Conservation (phyloP, 1,140 invertebrate genomes). For the Brachionus rubens region DNA sequence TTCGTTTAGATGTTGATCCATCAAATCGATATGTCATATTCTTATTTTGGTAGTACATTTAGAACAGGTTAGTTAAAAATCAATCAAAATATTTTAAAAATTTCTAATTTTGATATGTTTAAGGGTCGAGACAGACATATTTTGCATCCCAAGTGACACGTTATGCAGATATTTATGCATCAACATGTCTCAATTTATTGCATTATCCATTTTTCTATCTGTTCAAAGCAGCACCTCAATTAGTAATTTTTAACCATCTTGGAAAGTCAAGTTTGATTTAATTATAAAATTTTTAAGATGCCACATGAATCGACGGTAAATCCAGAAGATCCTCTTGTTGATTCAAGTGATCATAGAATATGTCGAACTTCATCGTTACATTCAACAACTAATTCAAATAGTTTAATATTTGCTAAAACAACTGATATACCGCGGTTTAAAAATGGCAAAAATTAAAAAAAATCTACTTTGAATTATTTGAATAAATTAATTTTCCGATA, state of each 20-base stretch:
- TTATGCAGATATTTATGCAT: slow-evolving; percentile 95
- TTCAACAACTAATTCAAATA: background rate
- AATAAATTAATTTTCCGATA: no score
- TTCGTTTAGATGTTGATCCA: background rate
- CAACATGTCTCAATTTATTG: slow-evolving; percentile 92
- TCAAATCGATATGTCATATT: slow-evolving; percentile 43
- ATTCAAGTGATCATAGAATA: background rate
- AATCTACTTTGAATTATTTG: no score
- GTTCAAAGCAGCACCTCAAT: slow-evolving; percentile 62
- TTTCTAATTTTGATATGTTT: background rate
- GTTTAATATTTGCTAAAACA: background rate
- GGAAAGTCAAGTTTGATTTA: background rate
- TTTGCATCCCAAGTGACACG: slow-evolving; percentile 86
- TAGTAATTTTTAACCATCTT: slow-evolving; percentile 48
- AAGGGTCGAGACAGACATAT: slow-evolving; percentile 90
- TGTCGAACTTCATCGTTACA: background rate
- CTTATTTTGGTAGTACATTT: slow-evolving; percentile 44
- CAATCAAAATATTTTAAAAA: background rate
- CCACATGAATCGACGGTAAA: slow-evolving; percentile 96
- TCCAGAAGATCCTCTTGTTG: slow-evolving; percentile 73
- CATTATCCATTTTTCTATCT: slow-evolving; percentile 95
- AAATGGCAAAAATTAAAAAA: no score
- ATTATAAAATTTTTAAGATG: slow-evolving; percentile 63
- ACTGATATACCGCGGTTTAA: background rate
- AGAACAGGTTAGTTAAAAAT: slow-evolving; percentile 14